These are phyloP conservation scores for Ennomos erosarius DNA, from an alignment of 2,888 invertebrate species.

Conservation along the genomic window DNA sequence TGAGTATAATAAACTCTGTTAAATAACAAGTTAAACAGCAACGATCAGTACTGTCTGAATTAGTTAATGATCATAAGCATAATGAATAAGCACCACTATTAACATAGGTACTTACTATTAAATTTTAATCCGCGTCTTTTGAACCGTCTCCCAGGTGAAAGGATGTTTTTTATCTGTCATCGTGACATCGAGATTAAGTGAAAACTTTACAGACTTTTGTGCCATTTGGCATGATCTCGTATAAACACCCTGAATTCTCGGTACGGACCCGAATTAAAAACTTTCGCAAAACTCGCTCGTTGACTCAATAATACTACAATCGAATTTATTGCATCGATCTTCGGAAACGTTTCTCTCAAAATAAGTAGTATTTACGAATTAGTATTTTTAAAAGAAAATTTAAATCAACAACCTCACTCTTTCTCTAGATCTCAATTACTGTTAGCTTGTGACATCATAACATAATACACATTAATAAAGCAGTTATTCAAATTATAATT, in stretches of 20 bases:
- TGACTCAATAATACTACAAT: conserved; percentile 12
- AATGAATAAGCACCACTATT: too few species aligned
- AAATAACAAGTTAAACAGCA: too few species aligned
- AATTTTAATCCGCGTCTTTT: conserved; percentile 21
- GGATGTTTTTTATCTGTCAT: conserved; percentile 73
- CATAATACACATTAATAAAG: conserved; percentile 23
- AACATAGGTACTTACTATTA: neutral
- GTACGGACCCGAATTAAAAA: conserved; percentile 60
- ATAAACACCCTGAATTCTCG: conserved; percentile 60
- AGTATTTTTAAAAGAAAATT: conserved; percentile 5
- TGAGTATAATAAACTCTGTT: too few species aligned
- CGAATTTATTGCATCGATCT: conserved; percentile 15
- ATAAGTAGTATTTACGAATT: conserved; percentile 6
- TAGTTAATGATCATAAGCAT: neutral
- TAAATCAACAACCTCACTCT: neutral
- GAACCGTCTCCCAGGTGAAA: conserved; percentile 66
- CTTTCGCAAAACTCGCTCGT: conserved; percentile 41
- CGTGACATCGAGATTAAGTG: conserved; percentile 62
- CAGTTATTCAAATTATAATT: too few species aligned
- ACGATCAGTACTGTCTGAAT: neutral
- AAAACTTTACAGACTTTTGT: conserved; percentile 70
- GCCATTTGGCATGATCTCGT: conserved; percentile 70
- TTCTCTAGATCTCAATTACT: too few species aligned
- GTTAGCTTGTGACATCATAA: conserved; percentile 11
- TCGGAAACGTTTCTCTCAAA: conserved; percentile 10